These are phyloP conservation scores for Eupithecia insigniata DNA, from an alignment of 2,888 invertebrate species.

Conservation along the genomic window DNA sequence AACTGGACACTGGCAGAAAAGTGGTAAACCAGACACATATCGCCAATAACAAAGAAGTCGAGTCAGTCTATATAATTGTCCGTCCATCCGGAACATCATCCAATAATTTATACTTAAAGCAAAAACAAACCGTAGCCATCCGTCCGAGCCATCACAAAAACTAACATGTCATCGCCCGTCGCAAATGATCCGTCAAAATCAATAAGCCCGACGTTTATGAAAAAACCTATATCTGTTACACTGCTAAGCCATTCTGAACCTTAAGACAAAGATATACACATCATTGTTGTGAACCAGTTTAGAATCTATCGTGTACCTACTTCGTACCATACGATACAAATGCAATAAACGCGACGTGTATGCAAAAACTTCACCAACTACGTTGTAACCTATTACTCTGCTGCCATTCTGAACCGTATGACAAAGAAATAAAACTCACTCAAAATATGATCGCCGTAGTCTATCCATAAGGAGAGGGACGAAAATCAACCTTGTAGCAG, in stretches of 20 bases:
- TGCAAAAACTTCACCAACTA: neutral
- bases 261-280: neutral
- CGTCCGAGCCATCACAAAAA: neutral
- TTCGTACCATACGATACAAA: neutral
- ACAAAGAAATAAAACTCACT: neutral
- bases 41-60: too few species aligned
- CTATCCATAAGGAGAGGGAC: neutral
- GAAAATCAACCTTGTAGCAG: neutral
- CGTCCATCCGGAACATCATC: too few species aligned
- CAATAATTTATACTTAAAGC: too few species aligned
- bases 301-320: neutral
- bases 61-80: too few species aligned
- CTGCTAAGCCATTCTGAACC: slow-evolving; percentile 10
- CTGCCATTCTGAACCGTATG: neutral
- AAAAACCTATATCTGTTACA: slow-evolving; percentile 23
- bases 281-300: neutral
- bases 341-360: neutral
- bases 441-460: neutral
- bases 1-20: too few species aligned
- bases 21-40: too few species aligned
- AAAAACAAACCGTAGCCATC: neutral
- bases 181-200: slow-evolving; percentile 36
- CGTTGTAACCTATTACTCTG: neutral
- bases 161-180: slow-evolving; percentile 27
- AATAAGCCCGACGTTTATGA: slow-evolving; percentile 21